Conservation (phyloP, 30 jellyfish, hydroid and myxozoan species). For the Hydractinia echinata region DNA sequence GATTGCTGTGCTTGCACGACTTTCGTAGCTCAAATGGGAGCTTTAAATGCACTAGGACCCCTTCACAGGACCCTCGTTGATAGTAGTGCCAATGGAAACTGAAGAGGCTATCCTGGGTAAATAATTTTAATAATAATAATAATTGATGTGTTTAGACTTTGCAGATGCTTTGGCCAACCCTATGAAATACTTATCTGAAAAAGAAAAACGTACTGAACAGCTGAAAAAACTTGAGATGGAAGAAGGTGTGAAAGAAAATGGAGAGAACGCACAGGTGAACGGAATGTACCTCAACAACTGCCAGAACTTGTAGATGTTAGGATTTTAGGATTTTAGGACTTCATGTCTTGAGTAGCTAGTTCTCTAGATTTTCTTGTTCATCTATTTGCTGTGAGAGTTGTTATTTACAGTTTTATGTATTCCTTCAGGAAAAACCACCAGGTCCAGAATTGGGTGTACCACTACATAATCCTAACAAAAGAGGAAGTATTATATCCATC, state of each 20-base stretch:
- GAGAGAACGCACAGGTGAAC: not conserved
- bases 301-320: too few species aligned
- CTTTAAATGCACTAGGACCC: too few species aligned
- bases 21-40: too few species aligned
- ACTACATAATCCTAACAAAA: not conserved
- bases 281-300: not conserved
- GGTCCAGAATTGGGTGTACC: slow-evolving; percentile 37
- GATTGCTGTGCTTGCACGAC: too few species aligned
- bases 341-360: too few species aligned
- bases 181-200: slow-evolving; percentile 70
- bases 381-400: too few species aligned
- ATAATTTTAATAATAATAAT: too few species aligned
- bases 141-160: slow-evolving; percentile 49
- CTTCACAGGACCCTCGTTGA: too few species aligned
- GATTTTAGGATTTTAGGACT: too few species aligned
- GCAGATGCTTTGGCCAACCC: slow-evolving; percentile 97
- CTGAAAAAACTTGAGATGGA: slow-evolving; percentile 67
- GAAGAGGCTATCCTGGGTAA: too few species aligned
- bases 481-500: slow-evolving; percentile 37
- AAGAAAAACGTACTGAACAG: slow-evolving; percentile 81
- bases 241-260: slow-evolving; percentile 16
- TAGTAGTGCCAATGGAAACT: too few species aligned
- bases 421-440: slow-evolving; percentile 13
- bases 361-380: not conserved
- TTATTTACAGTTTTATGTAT: too few species aligned